Conservation (phyloP, 2,113 vertebrate species). For the Spermophilus dauricus region DNA sequence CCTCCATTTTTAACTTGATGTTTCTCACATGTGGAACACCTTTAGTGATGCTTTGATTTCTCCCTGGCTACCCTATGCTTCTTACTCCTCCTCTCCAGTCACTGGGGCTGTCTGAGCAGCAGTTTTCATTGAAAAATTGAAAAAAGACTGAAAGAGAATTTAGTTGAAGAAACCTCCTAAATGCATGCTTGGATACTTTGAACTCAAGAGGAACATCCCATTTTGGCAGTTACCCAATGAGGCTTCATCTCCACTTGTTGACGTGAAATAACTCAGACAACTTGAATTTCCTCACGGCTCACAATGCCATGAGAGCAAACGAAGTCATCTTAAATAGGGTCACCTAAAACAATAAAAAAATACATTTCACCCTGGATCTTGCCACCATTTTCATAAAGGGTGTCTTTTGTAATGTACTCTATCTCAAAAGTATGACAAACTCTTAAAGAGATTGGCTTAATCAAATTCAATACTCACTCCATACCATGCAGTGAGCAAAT, state of each 20-base stretch:
- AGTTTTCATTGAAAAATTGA: conserved; percentile 67
- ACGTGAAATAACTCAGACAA: neutral
- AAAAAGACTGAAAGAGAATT: conserved; percentile 47
- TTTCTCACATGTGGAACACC: conserved; percentile 77
- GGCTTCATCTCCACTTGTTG: neutral
- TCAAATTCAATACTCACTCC: neutral
- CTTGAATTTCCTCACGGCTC: neutral
- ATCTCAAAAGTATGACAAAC: neutral
- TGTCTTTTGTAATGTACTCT: neutral
- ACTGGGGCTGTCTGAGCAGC: conserved; percentile 34
- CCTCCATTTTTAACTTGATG: conserved; percentile 77
- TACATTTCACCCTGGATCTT: neutral
- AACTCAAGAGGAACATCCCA: neutral
- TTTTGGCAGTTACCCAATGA: neutral
- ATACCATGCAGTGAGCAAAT: neutral
- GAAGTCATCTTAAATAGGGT: neutral
- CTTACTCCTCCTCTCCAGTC: conserved; percentile 64
- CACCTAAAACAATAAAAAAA: neutral
- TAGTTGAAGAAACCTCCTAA: neutral
- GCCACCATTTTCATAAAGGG: neutral
- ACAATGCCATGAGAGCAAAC: neutral
- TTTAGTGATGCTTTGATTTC: conserved; percentile 77
- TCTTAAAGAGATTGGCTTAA: neutral
- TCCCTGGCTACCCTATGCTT: neutral
- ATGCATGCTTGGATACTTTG: neutral